Evolutionary conservation across 1,140 invertebrate species (phyloP).

Genomic region (Drosophila ficusphila): DNA sequence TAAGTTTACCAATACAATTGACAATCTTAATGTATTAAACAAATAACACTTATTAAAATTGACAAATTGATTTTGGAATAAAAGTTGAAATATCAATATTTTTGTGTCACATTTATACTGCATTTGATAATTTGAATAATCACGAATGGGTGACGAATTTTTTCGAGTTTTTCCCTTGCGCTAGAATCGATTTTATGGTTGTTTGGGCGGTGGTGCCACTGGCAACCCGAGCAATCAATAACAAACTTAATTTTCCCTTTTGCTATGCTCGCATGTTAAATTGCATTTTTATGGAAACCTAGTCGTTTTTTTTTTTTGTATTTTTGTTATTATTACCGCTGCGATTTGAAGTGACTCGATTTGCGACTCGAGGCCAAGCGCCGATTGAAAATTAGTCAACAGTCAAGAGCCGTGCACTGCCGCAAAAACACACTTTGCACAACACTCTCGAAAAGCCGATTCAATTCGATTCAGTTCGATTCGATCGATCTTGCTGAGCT

Average conservation of each 20-base stretch:
- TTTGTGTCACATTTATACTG: background rate
- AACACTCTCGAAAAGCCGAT: slow-evolving; percentile 30
- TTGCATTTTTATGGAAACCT: slow-evolving; percentile 34
- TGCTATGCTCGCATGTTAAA: slow-evolving; percentile 30
- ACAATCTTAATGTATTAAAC: too few species aligned
- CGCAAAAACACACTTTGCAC: slow-evolving; percentile 13
- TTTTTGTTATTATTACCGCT: slow-evolving; percentile 32
- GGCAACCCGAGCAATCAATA: slow-evolving; percentile 43
- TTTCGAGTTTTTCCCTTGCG: slow-evolving; percentile 5
- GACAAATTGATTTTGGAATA: background rate
- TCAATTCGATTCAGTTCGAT: slow-evolving; percentile 25
- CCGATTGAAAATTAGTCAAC: slow-evolving; percentile 37
- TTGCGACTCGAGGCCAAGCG: slow-evolving; percentile 37
- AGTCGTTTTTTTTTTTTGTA: slow-evolving; percentile 6
- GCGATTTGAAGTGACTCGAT: slow-evolving; percentile 21
- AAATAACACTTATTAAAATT: background rate
- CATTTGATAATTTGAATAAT: background rate
- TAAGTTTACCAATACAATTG: too few species aligned
- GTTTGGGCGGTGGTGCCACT: slow-evolving; percentile 29
- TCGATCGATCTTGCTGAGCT: slow-evolving; percentile 40
- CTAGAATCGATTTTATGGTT: slow-evolving; percentile 23
- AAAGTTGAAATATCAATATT: background rate
- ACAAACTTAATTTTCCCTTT: slow-evolving; percentile 28
- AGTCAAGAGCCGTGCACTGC: slow-evolving; percentile 34
- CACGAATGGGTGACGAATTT: background rate